phyloP scores from a whole-genome alignment of 2,797 vertebrate genomes.

The Catostomus latipinnis region DNA sequence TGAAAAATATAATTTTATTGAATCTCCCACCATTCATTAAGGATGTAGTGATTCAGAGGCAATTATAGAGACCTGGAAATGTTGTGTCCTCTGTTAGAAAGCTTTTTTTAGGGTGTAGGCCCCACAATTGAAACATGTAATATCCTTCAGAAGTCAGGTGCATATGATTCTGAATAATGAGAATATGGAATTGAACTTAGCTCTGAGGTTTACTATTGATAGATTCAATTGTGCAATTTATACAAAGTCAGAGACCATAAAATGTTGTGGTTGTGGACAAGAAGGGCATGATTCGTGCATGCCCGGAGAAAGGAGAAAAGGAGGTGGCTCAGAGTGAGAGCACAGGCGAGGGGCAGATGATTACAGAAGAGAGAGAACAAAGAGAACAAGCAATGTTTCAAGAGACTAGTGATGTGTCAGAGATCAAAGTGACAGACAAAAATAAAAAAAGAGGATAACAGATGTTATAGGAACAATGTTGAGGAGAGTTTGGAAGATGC shows the following conservation, averaged over 20 bases:
- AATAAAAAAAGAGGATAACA: no score
- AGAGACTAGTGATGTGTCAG: no score
- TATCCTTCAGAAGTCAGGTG: not conserved
- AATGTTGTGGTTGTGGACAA: constrained; percentile 7
- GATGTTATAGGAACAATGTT: no score
- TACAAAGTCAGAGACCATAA: not conserved
- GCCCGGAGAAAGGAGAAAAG: no score
- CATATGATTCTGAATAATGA: constrained; percentile 8
- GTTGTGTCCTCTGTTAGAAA: not conserved
- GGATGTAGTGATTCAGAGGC: not conserved
- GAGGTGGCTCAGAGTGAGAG: no score
- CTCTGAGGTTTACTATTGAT: not conserved
- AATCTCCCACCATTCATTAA: constrained; percentile 9
- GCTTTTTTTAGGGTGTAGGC: not conserved
- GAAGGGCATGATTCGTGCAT: not conserved
- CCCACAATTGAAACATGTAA: not conserved
- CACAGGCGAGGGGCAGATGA: no score
- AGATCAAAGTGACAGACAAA: no score
- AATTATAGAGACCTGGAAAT: not conserved
- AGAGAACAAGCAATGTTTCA: no score
- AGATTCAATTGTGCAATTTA: not conserved
- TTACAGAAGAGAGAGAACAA: not conserved
- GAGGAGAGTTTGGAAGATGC: no score
- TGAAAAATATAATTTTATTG: not conserved
- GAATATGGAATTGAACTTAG: not conserved